These are phyloP conservation scores for Drosophila kuntzei DNA, from an alignment of 2,888 invertebrate genomes.

Conservation along the genomic window DNA sequence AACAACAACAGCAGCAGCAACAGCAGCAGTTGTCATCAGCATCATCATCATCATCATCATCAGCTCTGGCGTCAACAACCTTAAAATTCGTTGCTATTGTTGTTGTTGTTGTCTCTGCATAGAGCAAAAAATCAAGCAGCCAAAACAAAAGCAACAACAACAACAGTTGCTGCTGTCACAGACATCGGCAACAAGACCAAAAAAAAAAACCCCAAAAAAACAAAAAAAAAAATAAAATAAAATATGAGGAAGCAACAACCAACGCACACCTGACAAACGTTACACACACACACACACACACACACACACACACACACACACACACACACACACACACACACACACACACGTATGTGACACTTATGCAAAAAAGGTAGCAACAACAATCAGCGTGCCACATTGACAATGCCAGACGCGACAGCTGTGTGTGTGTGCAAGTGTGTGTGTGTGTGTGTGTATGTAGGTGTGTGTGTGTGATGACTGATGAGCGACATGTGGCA, in stretches of 20 bases:
- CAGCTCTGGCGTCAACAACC: conserved; percentile 72
- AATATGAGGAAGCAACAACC: background rate
- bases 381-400: conserved; percentile 79
- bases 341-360: conserved; percentile 52
- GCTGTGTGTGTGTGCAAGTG: conserved; percentile 29
- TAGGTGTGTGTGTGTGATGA: conserved; percentile 50
- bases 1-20: conserved; percentile 38
- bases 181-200: conserved; percentile 63
- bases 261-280: conserved; percentile 57
- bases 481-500: conserved; percentile 76
- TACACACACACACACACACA: conserved; percentile 20
- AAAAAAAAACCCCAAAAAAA: conserved; percentile 22
- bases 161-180: conserved; percentile 56
- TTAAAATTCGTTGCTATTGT: conserved; percentile 57
- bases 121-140: conserved; percentile 59
- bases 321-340: conserved; percentile 15
- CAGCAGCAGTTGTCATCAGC: conserved; percentile 60
- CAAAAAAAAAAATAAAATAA: conserved; percentile 8
- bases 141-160: conserved; percentile 50
- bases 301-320: too few species aligned
- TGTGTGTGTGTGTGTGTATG: conserved; percentile 18
- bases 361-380: conserved; percentile 80
- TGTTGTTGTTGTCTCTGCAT: conserved; percentile 32
- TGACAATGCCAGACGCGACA: conserved; percentile 75
- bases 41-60: conserved; percentile 55